Evolutionary conservation across 2,113 vertebrate species (phyloP), one percentile per base, ranked within the genome.

Genomic region (Saccopteryx bilineata): DNA sequence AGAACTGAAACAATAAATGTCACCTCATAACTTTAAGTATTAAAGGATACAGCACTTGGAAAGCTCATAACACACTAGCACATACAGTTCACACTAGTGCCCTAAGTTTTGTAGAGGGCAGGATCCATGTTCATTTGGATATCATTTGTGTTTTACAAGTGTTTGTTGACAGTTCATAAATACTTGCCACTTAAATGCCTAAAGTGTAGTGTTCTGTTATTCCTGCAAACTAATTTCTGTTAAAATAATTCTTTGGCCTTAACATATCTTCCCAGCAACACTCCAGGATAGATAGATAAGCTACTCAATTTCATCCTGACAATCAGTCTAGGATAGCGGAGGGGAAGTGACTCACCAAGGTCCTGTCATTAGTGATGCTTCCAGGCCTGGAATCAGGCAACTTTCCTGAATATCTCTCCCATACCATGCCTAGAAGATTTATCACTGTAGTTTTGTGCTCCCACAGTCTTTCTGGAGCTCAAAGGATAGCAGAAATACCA

Each of bases 191-290:
- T 48, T 81, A 26, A 60, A 2, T 88, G 12, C n/a, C 46, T 91
- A 88, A 71, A 94, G 5, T 82, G 14, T 7, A 79, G 23, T 72
- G 2, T 83, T 93, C 78, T 85, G 9, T 78, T 93, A 87, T 87
- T 78, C 46, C 31, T 60, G 17, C 9, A 95, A 80, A 84, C 93
- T 92, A 91, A 60, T 72, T 82, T 86, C 17, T 75, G 23, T 87
- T 92, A 96, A 86, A 94, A 81, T 68, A 78, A 78, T 72, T 66
- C 17, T 0, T 91, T 93, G n/a, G 9, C n/a, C 72, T 88, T 66
- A 78, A 76, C 19, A 93, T 14, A 81, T 69, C 26, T 94, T 54
- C 46, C 63, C 19, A 82, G 1, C 13, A 79, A 50, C 10, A 84
- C 8, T 75, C n/a, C 52, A 84, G 17, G 31, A 72, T 23, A 33